These are phyloP conservation scores for Macaca mulatta DNA, from an alignment of 2,113 vertebrate genomes.

Conservation along the genomic window DNA sequence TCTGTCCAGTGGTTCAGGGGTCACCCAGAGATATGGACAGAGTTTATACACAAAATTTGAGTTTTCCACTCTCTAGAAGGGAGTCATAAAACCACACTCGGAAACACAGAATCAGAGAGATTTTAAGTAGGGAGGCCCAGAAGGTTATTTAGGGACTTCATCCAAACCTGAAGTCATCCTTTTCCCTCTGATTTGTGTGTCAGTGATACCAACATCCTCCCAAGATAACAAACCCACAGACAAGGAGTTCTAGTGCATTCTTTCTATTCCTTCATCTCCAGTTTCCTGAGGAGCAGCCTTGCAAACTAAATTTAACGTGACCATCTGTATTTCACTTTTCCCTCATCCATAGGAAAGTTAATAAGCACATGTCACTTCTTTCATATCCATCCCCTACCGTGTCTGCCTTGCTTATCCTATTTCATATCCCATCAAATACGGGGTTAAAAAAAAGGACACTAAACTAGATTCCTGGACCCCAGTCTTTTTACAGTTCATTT, in stretches of 20 bases:
- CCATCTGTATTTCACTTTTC: not conserved
- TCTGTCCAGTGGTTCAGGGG: not conserved
- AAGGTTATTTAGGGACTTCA: not conserved
- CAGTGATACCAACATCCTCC: slow-evolving; percentile 42
- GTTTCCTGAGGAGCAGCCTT: not conserved
- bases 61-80: not conserved
- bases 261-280: not conserved
- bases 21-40: not conserved
- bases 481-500: not conserved
- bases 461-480: not conserved
- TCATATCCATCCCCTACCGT: not conserved
- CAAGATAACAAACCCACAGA: slow-evolving; percentile 49
- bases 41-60: not conserved
- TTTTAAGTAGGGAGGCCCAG: not conserved
- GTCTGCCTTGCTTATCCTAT: not conserved
- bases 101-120: slow-evolving; percentile 10
- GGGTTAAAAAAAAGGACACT: not conserved
- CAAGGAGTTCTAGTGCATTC: not conserved
- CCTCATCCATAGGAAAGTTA: not conserved
- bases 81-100: not conserved
- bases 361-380: not conserved
- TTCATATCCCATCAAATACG: not conserved
- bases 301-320: not conserved
- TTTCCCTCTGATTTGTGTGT: not conserved
- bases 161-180: slow-evolving; percentile 58